Base-by-base conservation (phyloP, 2,113 vertebrate species). In the Dolichallabes microphthalmus region DNA sequence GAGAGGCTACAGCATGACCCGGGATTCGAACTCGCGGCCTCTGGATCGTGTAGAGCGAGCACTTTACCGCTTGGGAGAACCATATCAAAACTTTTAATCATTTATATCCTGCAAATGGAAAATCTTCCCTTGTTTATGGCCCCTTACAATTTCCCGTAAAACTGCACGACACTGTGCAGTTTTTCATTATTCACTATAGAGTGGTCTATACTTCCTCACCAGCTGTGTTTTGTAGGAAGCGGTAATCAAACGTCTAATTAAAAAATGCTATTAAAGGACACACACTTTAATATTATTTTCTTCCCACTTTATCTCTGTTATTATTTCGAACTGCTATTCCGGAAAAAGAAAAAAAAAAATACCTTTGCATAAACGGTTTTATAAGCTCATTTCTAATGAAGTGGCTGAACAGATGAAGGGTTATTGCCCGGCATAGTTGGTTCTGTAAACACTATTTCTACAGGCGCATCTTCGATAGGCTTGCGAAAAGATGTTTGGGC, bases 361-460 rank as follows among this genome's bases (percentile, higher is more conserved):
- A 52, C 19, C 45, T 69, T 60, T 66, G 22, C 58, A 75, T 57
- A 55, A 52, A 32, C 6, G 27, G 11, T 20, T 79, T 85, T 73
- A 80, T 80, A 80, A 83, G 35, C 58, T 74, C 25, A 86, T 60
- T 84, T 77, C 50, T 55, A 71, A 86, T 69, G 25, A 30, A 86
- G 73, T 53, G 63, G 17, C 64, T 81, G 39, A 80, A 77, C 63
- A 27, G 71, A 80, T 53, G 35, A 84, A 84, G 61, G 35, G 0
- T 45, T 73, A 74, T 57, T 78, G 68, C 25, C 52, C 25, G 69
- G 66, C 25, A 39, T 68, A 66, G 75, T 77, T 53, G 39, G 20
- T 30, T 80, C 32, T 60, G 57, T 87, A 82, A 22, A 15, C 52
- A 61, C 58, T n/a, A 82, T 30, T 82, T 55, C 17, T 45, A 19